phyloP scores from a whole-genome alignment of 1,140 invertebrate species.

The Cylas formicarius region DNA sequence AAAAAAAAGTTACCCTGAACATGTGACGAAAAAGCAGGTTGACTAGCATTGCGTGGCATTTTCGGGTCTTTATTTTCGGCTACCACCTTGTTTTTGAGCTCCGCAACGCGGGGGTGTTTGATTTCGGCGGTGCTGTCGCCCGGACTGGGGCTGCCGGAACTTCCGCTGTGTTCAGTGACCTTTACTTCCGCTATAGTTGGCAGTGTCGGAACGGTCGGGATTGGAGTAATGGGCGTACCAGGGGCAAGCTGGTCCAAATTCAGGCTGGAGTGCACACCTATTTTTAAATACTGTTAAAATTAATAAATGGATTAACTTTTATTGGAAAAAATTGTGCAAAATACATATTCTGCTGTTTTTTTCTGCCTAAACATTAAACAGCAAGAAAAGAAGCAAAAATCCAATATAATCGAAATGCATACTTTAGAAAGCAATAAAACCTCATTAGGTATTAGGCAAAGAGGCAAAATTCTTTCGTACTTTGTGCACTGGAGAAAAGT shows the following conservation, averaged over 20 bases:
- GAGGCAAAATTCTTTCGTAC: no score
- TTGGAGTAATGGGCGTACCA: constrained; percentile 60
- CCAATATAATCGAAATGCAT: no score
- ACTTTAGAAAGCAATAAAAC: no score
- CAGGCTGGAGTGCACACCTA: constrained; percentile 78
- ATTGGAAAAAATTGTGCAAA: no score
- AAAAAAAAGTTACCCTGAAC: constrained; percentile 52
- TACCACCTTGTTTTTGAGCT: constrained; percentile 38
- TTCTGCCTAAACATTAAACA: no score
- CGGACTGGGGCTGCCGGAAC: constrained; percentile 32
- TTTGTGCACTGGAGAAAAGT: no score
- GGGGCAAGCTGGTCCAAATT: constrained; percentile 73
- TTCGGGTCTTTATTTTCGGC: constrained; percentile 31
- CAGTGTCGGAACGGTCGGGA: constrained; percentile 71
- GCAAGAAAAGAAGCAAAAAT: no score
- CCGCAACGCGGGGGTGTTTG: constrained; percentile 37
- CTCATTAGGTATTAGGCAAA: no score
- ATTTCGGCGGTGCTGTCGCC: constrained; percentile 32
- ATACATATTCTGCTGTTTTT: no score
- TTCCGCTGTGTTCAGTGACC: constrained; percentile 54
- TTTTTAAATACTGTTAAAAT: no score
- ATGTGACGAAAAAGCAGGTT: constrained; percentile 74
- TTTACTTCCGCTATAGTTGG: constrained; percentile 82
- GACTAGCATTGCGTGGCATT: constrained; percentile 73
- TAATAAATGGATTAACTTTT: no score